Percentiles rank a stretch among this genome's conserved stretches.
Evolutionary conservation across 2,113 vertebrate genomes (phyloP).

Genomic region (Pelobates fuscus): DNA sequence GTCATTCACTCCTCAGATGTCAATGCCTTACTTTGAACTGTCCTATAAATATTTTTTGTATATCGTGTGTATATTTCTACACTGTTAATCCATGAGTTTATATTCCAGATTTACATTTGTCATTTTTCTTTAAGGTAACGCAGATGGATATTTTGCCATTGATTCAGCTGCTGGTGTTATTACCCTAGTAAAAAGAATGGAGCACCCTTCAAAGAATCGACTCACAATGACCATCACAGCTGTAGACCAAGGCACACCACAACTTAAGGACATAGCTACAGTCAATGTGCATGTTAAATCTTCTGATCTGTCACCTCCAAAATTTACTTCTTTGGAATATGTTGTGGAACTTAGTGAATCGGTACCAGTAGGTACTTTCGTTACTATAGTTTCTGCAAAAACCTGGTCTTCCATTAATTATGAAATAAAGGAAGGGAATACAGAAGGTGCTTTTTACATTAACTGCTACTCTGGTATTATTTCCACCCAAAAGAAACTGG

Average conservation of each 20-base stretch:
- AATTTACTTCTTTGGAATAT: conserved; percentile 81
- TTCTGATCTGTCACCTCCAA: conserved; percentile 80
- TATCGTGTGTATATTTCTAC: no score
- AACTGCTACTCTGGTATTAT: conserved; percentile 87
- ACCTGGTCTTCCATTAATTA: conserved; percentile 83
- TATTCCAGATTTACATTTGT: no score
- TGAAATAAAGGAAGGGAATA: conserved; percentile 83
- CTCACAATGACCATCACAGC: conserved; percentile 85
- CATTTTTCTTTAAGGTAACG: conserved; percentile 78
- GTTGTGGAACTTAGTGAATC: conserved; percentile 86
- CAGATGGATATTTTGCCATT: conserved; percentile 80
- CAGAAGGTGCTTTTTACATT: conserved; percentile 78
- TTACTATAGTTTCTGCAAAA: conserved; percentile 75
- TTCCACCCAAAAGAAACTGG: conserved; percentile 73
- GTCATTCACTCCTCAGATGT: no score
- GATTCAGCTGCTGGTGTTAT: conserved; percentile 78
- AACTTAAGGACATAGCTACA: conserved; percentile 76
- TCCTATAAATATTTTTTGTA: no score
- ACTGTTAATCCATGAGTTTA: no score
- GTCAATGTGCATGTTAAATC: conserved; percentile 73
- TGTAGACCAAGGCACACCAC: conserved; percentile 85
- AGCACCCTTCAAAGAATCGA: conserved; percentile 68
- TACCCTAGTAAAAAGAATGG: conserved; percentile 71
- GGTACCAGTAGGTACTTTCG: conserved; percentile 70
- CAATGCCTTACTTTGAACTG: no score